Conservation (phyloP, 2,113 vertebrate genomes). For the Epinephelus fuscoguttatus region DNA sequence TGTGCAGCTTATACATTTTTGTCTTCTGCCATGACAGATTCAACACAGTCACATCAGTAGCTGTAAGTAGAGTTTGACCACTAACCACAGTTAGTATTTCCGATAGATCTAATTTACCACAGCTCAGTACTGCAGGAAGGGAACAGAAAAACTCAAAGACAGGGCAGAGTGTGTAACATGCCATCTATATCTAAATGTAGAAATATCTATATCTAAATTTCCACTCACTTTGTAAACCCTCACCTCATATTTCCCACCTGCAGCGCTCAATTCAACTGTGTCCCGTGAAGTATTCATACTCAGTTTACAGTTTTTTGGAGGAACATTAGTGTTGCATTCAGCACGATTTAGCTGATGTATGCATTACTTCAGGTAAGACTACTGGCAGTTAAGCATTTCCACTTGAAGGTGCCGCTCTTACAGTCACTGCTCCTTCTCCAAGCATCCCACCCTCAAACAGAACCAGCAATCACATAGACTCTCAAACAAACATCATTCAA, state of each 20-base stretch:
- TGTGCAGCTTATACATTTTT: not conserved
- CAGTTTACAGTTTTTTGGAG: not conserved
- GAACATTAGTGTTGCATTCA: not conserved
- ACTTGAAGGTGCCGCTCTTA: conserved; percentile 36
- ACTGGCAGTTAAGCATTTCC: not conserved
- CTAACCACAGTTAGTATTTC: not conserved
- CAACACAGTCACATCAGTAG: not conserved
- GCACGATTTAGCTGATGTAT: not conserved
- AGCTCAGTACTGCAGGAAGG: not conserved
- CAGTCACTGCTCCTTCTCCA: conserved; percentile 35
- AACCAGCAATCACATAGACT: rapidly evolving
- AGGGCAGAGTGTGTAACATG: too few species aligned
- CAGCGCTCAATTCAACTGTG: rapidly evolving
- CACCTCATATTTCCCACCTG: not conserved
- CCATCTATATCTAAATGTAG: too few species aligned
- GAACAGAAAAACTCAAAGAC: not conserved
- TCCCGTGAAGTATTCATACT: conserved; percentile 52
- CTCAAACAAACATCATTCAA: not conserved
- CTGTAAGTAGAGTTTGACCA: not conserved
- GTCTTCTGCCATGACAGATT: not conserved
- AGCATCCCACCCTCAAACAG: not conserved
- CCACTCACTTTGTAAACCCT: not conserved
- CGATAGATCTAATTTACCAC: not conserved
- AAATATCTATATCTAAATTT: not conserved
- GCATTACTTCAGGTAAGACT: not conserved